Evolutionary conservation across 2,888 invertebrate genomes (phyloP).

Genomic region (Allygus modestus): DNA sequence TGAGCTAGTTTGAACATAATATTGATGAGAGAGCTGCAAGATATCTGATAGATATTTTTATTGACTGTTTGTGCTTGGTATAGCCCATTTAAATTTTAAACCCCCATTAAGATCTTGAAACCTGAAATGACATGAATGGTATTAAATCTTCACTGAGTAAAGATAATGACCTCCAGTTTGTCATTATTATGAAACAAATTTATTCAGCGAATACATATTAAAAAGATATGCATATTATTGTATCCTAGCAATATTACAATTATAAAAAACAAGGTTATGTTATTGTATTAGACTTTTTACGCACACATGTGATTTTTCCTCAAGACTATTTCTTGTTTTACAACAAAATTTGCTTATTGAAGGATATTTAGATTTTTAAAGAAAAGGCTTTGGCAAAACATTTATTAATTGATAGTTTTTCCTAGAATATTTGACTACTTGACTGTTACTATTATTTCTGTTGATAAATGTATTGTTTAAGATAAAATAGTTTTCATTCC

Average conservation of each 20-base stretch:
- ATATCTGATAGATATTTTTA: background rate
- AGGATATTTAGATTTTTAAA: background rate
- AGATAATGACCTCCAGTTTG: background rate
- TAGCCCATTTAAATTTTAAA: background rate
- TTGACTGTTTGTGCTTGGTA: constrained; percentile 10
- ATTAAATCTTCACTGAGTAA: background rate
- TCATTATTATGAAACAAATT: background rate
- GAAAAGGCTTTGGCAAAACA: too few relatives aligned
- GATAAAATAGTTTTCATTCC: constrained; percentile 2
- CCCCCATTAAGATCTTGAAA: background rate
- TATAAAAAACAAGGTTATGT: background rate
- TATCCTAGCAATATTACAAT: background rate
- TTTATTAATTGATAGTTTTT: background rate
- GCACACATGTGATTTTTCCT: background rate
- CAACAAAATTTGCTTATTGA: background rate
- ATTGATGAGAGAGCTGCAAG: background rate
- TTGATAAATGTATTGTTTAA: constrained; percentile 24
- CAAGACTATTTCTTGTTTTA: background rate
- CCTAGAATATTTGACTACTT: background rate
- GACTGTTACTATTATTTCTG: background rate
- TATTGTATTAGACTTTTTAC: background rate
- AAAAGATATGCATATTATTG: constrained; percentile 17
- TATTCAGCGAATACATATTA: background rate
- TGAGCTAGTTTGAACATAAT: background rate
- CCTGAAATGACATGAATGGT: background rate